A percentile compares a stretch with the other conserved stretches of the same genome.
phyloP scores from a whole-genome alignment of 2,113 vertebrate species.

The Poecilia latipinna region DNA sequence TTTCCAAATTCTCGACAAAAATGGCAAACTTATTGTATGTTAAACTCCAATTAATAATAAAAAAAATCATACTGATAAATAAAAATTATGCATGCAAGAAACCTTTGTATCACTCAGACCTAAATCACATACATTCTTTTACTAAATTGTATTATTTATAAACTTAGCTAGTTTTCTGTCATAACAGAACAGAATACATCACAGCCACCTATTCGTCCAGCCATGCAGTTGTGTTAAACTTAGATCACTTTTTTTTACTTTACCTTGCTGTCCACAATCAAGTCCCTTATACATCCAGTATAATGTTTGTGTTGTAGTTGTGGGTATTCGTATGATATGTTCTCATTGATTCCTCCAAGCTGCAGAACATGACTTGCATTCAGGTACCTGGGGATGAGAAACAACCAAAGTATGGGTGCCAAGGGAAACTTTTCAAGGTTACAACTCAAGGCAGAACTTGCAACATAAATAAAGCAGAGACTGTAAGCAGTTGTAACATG shows the following conservation, averaged over 20 bases:
- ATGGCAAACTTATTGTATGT: too few relatives aligned
- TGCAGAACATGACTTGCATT: constrained; percentile 85
- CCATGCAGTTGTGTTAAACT: neutral
- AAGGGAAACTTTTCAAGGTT: constrained; percentile 34
- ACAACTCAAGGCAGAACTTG: constrained; percentile 19
- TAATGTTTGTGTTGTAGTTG: constrained; percentile 86
- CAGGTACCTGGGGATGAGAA: constrained; percentile 79
- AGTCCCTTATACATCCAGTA: constrained; percentile 86
- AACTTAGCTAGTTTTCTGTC: too few relatives aligned
- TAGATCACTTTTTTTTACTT: neutral
- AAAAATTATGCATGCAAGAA: too few relatives aligned
- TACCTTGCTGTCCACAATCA: constrained; percentile 87
- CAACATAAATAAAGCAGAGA: constrained; percentile 7
- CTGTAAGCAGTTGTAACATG: neutral
- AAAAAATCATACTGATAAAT: too few relatives aligned
- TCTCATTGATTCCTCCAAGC: constrained; percentile 87
- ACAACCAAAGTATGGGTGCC: constrained; percentile 6
- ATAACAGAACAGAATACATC: constrained; percentile 13
- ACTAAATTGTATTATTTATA: too few relatives aligned
- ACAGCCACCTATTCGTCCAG: constrained; percentile 1
- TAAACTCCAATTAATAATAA: too few relatives aligned
- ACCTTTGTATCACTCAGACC: too few relatives aligned
- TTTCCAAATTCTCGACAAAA: neutral
- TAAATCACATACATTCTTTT: too few relatives aligned
- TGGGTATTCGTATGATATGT: constrained; percentile 84